These are phyloP conservation scores for Eristalinus aeneus DNA, from an alignment of 2,888 invertebrate species.

Conservation along the genomic window DNA sequence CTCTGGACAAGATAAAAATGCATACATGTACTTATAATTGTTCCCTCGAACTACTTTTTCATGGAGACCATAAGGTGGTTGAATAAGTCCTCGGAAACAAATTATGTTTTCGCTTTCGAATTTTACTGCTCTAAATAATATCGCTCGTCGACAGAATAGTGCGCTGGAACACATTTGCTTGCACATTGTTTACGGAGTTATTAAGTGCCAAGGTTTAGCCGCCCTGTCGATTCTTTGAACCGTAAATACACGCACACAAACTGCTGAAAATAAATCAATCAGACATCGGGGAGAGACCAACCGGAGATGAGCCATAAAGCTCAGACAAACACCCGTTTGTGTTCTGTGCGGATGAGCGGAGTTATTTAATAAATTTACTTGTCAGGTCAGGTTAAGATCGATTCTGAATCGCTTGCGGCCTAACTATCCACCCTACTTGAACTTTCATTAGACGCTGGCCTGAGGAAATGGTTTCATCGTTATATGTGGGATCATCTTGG, in stretches of 20 bases:
- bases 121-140: constrained; percentile 38
- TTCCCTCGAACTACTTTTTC: constrained; percentile 1
- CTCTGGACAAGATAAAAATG: neutral
- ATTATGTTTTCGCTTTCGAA: constrained; percentile 52
- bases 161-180: constrained; percentile 40
- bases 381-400: neutral
- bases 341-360: neutral
- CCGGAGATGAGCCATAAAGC: neutral
- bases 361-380: neutral
- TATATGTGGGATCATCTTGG: neutral
- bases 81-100: constrained; percentile 2
- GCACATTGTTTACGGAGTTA: constrained; percentile 55
- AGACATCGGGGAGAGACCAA: neutral
- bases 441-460: neutral
- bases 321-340: neutral
- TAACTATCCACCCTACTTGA: neutral
- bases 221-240: constrained; percentile 24
- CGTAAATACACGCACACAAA: neutral
- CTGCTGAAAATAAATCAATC: constrained; percentile 1
- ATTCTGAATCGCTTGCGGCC: neutral
- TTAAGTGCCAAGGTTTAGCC: constrained; percentile 43
- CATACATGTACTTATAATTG: neutral
- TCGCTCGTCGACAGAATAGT: constrained; percentile 12
- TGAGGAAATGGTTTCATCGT: neutral
- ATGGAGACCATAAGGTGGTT: constrained; percentile 40